Evolutionary conservation across 2,888 invertebrate genomes (phyloP).

Genomic region (Lysandra bellargus): DNA sequence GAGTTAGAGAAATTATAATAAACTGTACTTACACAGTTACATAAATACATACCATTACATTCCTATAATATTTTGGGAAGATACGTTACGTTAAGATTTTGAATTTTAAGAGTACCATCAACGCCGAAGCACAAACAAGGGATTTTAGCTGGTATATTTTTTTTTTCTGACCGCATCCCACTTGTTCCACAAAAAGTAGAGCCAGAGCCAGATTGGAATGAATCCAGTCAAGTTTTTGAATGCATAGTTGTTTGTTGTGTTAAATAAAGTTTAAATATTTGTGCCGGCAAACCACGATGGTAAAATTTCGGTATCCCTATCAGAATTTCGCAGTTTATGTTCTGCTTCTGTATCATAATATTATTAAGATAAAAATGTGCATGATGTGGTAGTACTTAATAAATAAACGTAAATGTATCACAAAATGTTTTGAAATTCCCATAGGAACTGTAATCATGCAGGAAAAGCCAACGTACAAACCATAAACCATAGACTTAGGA

Average conservation of each 20-base stretch:
- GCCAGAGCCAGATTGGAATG: background rate
- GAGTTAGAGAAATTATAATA: background rate
- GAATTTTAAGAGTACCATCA: background rate
- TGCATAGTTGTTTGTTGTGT: background rate
- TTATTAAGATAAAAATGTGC: too few relatives aligned
- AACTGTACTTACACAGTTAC: background rate
- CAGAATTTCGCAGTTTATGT: background rate
- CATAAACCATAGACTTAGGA: background rate
- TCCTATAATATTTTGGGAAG: too few relatives aligned
- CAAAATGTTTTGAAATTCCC: background rate
- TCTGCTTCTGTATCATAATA: background rate
- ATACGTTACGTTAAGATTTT: background rate
- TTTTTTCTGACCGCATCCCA: background rate
- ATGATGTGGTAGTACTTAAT: too few relatives aligned
- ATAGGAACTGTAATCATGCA: background rate
- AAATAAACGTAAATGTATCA: background rate
- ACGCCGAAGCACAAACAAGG: background rate
- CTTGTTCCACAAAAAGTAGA: background rate
- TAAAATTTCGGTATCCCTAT: background rate
- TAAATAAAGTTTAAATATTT: too few relatives aligned
- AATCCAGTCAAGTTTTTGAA: background rate
- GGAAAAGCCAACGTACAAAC: background rate
- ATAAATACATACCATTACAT: background rate
- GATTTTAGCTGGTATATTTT: background rate
- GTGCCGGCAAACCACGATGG: background rate